Conservation (phyloP, 37 sponge, comb jelly and placozoan species). For the Corticium candelabrum region DNA sequence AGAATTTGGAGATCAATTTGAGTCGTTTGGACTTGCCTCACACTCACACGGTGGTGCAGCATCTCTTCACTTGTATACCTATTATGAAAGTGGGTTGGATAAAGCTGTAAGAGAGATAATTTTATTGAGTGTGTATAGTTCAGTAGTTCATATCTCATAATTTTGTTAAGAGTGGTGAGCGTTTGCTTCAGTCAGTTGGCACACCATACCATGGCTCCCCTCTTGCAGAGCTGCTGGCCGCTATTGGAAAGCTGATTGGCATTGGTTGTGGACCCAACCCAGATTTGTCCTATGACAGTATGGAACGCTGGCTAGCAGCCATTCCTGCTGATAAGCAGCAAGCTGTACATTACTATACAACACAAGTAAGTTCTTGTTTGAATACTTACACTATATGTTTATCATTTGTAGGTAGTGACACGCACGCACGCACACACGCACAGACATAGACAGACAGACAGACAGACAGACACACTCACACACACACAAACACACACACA, state of each 20-base stretch:
- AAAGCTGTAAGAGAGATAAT: slow-evolving; percentile 7
- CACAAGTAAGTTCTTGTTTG: no score
- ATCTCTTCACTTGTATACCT: slow-evolving; percentile 23
- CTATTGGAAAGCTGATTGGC: slow-evolving; percentile 37
- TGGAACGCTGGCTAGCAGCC: slow-evolving; percentile 19
- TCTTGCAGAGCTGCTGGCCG: slow-evolving; percentile 36
- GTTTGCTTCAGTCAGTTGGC: slow-evolving; percentile 27
- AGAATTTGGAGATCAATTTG: slow-evolving; percentile 17
- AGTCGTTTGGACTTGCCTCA: slow-evolving; percentile 16
- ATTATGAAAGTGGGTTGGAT: slow-evolving; percentile 28
- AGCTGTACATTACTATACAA: slow-evolving; percentile 34
- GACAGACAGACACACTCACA: no score
- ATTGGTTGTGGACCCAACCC: slow-evolving; percentile 30
- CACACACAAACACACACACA: no score
- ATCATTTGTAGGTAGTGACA: no score
- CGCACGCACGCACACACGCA: no score
- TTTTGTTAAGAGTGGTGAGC: slow-evolving; percentile 24
- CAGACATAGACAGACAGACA: no score
- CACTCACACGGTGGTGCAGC: slow-evolving; percentile 49
- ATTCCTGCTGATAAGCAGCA: slow-evolving; percentile 22
- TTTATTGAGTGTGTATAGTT: background rate
- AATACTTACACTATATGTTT: no score
- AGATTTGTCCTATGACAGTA: slow-evolving; percentile 33
- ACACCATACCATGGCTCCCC: slow-evolving; percentile 37
- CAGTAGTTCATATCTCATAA: background rate